phyloP scores from a whole-genome alignment of 2,888 invertebrate genomes.

The Zaprionus lineosus region DNA sequence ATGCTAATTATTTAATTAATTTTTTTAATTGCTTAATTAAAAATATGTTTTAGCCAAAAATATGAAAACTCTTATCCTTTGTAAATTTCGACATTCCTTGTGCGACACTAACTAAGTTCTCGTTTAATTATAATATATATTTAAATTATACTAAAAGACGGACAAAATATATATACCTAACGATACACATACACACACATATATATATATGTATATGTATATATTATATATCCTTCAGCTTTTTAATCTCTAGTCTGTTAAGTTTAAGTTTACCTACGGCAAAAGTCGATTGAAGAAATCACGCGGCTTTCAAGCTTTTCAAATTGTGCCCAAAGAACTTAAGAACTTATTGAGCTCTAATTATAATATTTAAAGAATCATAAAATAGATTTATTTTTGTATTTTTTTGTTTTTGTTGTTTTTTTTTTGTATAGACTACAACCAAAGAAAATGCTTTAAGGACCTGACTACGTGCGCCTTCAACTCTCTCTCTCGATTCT shows the following conservation, averaged over 20 bases:
- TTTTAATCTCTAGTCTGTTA: not conserved
- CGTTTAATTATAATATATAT: conserved; percentile 13
- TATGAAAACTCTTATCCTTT: conserved; percentile 12
- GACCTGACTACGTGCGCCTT: conserved; percentile 25
- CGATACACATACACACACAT: no score
- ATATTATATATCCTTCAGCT: not conserved
- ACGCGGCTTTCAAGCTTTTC: conserved; percentile 35
- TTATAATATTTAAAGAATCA: no score
- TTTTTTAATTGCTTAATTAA: no score
- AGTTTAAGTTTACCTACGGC: conserved; percentile 31
- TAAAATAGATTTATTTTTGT: conserved; percentile 6
- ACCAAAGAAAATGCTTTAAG: conserved; percentile 42
- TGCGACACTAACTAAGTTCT: conserved; percentile 13
- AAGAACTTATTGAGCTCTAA: no score
- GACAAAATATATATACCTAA: no score
- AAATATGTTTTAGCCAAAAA: conserved; percentile 38
- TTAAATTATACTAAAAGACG: conserved; percentile 4
- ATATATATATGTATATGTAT: conserved; percentile 3
- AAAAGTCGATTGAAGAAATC: conserved; percentile 39
- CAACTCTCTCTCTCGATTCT: not conserved
- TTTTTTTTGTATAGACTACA: conserved; percentile 31
- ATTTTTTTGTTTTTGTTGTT: no score
- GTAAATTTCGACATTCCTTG: conserved; percentile 1
- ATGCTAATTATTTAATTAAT: conserved; percentile 40
- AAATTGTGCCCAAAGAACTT: conserved; percentile 12